Base-by-base conservation (phyloP, 2,797 vertebrate genomes). In the Epinephelus awoara region DNA sequence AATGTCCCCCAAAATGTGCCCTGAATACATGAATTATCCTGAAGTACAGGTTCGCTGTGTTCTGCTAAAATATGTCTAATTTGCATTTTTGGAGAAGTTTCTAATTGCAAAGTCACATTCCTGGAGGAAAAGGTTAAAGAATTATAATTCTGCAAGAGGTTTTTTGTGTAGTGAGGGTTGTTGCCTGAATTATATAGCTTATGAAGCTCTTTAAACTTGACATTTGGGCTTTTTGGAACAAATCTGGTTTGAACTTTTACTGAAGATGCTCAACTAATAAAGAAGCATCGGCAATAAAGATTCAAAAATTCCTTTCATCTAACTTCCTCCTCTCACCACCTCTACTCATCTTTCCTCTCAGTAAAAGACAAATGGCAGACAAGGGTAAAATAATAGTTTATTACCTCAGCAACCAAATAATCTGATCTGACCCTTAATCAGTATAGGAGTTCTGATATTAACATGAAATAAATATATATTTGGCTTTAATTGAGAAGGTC, bases 1-100 rank as follows among this genome's bases (percentile, higher is more conserved):
- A 59, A 50, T 38, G 54, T 50, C 52, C 55, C 57, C 40, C 49
- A 40, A 63, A 83, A 79, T 75, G 55, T 81, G 72, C 34, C 72
- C 73, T 82, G 54, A 86, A 89, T 89, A 56, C 72, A 88, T 84
- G 79, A 85, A 85, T 86, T 83, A 88, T 87, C 56, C 25, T 58
- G 11, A 27, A 79, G 55, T 29, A 71, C 68, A 72, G 51, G 68
- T 74, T 80, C 15, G 13, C 56, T 61, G 7, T 67, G 57, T 79
- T 68, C 44, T 65, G 13, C 57, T 67, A 23, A 75, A 77, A 73
- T 84, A 54, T 72, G 61, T 79, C 71, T 67, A 29, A 84, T 87
- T 81, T 73, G 67, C 73, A 83, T 83, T 88, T 86, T 82, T 74
- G 38, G 11, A 49, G 21, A 72, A 64, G 68, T 56, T 84, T 57